phyloP scores from a whole-genome alignment of 2,888 invertebrate genomes.

The Schrankia costaestrigalis region DNA sequence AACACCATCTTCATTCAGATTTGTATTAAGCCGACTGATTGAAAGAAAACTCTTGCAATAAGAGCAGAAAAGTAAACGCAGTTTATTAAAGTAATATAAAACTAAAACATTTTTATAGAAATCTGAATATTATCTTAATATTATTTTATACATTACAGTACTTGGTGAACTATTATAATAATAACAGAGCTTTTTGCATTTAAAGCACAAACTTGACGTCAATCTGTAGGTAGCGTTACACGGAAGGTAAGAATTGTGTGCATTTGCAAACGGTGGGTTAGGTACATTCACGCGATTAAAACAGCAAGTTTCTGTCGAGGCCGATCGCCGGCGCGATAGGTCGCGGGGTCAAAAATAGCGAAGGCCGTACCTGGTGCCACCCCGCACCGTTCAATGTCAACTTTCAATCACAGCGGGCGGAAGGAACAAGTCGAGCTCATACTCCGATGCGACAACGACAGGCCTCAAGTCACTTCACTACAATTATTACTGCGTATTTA shows the following conservation, averaged over 20 bases:
- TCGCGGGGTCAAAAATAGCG: slow-evolving; percentile 76
- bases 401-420: slow-evolving; percentile 74
- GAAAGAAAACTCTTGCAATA: slow-evolving; percentile 13
- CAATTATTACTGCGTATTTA: slow-evolving; percentile 65
- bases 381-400: slow-evolving; percentile 74
- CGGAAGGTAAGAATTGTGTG: slow-evolving; percentile 54
- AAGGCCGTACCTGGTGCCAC: slow-evolving; percentile 77
- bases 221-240: slow-evolving; percentile 54
- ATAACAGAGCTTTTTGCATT: too few species aligned
- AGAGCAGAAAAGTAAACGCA: too few species aligned
- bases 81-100: too few species aligned
- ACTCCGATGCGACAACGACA: slow-evolving; percentile 52
- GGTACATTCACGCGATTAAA: slow-evolving; percentile 72
- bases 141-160: too few species aligned
- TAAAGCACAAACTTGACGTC: slow-evolving; percentile 50
- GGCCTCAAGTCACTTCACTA: slow-evolving; percentile 37
- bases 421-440: slow-evolving; percentile 67
- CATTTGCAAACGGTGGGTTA: slow-evolving; percentile 67
- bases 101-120: too few species aligned
- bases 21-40: slow-evolving; percentile 32
- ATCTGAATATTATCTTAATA: too few species aligned
- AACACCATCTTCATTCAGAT: slow-evolving; percentile 58
- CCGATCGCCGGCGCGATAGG: slow-evolving; percentile 76
- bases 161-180: too few species aligned
- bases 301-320: slow-evolving; percentile 70